Conservation (phyloP, 37 sponge, comb jelly and placozoan genomes). For the Mnemiopsis leidyi region DNA sequence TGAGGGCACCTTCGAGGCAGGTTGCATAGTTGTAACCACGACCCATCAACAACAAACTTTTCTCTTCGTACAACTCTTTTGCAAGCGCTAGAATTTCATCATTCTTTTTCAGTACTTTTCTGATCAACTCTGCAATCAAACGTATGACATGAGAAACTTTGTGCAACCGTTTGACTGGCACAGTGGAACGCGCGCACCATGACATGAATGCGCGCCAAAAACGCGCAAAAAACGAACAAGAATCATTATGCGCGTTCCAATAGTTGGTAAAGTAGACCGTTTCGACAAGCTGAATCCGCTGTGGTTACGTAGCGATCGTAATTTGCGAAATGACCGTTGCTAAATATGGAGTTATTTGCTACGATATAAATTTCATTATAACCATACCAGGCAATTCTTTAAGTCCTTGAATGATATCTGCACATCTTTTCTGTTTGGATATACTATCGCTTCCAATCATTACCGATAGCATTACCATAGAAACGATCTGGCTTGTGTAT, state of each 20-base stretch:
- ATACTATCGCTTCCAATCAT: slow-evolving; percentile 93
- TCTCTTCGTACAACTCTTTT: slow-evolving; percentile 80
- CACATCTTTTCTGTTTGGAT: slow-evolving; percentile 80
- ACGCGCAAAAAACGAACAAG: neutral
- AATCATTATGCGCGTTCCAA: neutral
- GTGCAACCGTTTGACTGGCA: neutral
- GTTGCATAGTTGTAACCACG: slow-evolving; percentile 98
- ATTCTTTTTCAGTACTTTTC: slow-evolving; percentile 79
- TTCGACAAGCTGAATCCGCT: no score
- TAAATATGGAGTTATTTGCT: no score
- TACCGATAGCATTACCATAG: slow-evolving; percentile 94
- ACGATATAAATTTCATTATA: no score
- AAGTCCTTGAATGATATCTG: slow-evolving; percentile 83
- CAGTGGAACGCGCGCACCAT: neutral
- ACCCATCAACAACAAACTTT: slow-evolving; percentile 96
- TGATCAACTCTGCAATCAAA: slow-evolving; percentile 72
- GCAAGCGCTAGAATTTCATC: slow-evolving; percentile 78
- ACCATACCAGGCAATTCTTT: slow-evolving; percentile 76
- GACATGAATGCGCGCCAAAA: no score
- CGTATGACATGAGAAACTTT: no score
- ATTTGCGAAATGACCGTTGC: no score
- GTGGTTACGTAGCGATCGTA: no score
- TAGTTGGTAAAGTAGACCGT: neutral
- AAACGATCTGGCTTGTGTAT: slow-evolving; percentile 98
- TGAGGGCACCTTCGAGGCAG: slow-evolving; percentile 96